phyloP scores from a whole-genome alignment of 2,797 vertebrate genomes.

The Typhlichthys subterraneus region DNA sequence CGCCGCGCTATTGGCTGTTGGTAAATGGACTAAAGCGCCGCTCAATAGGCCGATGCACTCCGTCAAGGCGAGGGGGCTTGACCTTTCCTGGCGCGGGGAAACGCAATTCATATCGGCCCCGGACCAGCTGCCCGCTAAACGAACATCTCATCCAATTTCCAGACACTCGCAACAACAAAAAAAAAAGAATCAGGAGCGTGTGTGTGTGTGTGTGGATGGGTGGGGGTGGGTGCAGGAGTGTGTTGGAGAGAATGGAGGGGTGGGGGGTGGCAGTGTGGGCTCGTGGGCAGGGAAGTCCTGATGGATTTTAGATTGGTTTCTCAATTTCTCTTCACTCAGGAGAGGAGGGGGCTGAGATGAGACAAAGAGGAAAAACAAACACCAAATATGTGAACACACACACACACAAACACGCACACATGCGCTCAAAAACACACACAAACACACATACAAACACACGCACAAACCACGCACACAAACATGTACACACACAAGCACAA shows the following conservation, averaged over 20 bases:
- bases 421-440: conserved; percentile 49
- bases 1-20: conserved; percentile 71
- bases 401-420: conserved; percentile 12
- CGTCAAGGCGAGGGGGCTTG: conserved; percentile 80
- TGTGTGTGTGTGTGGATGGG: conserved; percentile 40
- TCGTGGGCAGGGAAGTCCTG: conserved; percentile 77
- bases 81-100: conserved; percentile 80
- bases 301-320: conserved; percentile 87
- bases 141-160: conserved; percentile 81
- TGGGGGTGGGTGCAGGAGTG: conserved; percentile 34
- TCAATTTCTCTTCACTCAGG: conserved; percentile 79
- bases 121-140: conserved; percentile 77
- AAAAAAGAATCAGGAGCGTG: conserved; percentile 41
- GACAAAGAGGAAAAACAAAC: conserved; percentile 79
- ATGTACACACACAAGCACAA: conserved; percentile 3
- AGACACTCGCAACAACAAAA: conserved; percentile 73
- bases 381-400: conserved; percentile 43
- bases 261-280: conserved; percentile 39
- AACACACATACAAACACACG: conserved; percentile 18
- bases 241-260: conserved; percentile 7
- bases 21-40: conserved; percentile 82
- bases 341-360: conserved; percentile 60
- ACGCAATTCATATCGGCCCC: conserved; percentile 81
- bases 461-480: conserved; percentile 11
- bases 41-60: conserved; percentile 82